phyloP scores from a whole-genome alignment of 2,888 invertebrate species.

The Leistus spinibarbis region DNA sequence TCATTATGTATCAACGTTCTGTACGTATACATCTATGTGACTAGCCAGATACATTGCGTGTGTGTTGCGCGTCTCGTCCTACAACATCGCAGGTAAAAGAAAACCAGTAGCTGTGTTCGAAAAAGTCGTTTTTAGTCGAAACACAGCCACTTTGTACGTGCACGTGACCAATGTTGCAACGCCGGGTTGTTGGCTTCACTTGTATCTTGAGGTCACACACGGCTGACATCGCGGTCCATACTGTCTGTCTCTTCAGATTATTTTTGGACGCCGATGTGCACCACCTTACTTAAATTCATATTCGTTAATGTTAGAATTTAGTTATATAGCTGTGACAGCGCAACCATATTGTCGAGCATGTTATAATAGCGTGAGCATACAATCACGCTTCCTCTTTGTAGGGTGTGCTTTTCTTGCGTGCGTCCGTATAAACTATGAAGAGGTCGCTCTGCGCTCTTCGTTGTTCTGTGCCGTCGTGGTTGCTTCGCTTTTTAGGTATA shows the following conservation, averaged over 20 bases:
- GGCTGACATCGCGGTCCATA: conserved; percentile 14
- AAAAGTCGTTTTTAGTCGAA: conserved; percentile 32
- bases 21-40: conserved; percentile 11
- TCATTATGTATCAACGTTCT: not conserved
- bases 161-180: conserved; percentile 38
- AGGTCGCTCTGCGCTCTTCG: not conserved
- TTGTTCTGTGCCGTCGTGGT: not conserved
- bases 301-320: not conserved
- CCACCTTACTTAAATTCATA: not conserved
- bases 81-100: conserved; percentile 28
- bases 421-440: not conserved
- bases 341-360: too few relatives aligned
- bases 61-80: conserved; percentile 5
- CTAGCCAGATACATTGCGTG: not conserved
- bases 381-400: not conserved
- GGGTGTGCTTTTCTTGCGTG: not conserved
- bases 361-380: not conserved
- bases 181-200: conserved; percentile 39
- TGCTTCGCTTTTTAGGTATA: not conserved
- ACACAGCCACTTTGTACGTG: conserved; percentile 27
- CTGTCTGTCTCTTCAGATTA: conserved; percentile 32
- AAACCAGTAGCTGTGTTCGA: conserved; percentile 35
- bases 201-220: conserved; percentile 39
- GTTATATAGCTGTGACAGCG: not conserved
- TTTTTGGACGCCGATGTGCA: not conserved